A percentile compares a stretch with the other conserved stretches of the same genome.
phyloP scores from a whole-genome alignment of 2,888 invertebrate genomes.

The Phengaris arion region DNA sequence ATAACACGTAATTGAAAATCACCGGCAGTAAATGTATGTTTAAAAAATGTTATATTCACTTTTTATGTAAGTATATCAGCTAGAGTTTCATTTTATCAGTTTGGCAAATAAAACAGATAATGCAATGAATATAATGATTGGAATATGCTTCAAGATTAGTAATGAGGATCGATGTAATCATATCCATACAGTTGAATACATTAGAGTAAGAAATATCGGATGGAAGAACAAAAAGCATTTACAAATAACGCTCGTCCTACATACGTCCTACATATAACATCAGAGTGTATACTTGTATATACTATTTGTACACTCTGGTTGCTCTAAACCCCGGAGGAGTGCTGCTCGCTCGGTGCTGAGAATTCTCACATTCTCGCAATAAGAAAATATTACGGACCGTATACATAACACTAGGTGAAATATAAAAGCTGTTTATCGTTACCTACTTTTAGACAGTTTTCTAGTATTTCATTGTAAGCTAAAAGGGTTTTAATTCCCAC shows the following conservation, averaged over 20 bases:
- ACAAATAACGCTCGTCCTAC: conserved; percentile 3
- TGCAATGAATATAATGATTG: conserved; percentile 1
- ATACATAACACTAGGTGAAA: neutral
- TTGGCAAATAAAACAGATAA: neutral
- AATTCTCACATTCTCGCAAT: conserved; percentile 2
- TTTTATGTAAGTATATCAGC: neutral
- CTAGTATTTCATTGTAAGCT: no score
- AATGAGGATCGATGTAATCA: neutral
- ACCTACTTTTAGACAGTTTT: neutral
- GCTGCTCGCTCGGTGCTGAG: neutral
- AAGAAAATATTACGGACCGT: neutral
- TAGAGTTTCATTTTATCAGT: neutral
- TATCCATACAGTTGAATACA: neutral
- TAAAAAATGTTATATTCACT: neutral
- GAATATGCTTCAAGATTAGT: neutral
- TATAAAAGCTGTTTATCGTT: conserved; percentile 1
- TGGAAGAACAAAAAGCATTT: conserved; percentile 6
- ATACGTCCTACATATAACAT: conserved; percentile 8
- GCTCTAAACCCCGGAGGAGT: conserved; percentile 10
- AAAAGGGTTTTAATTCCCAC: no score
- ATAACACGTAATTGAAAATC: no score
- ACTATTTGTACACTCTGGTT: neutral
- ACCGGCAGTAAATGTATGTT: neutral
- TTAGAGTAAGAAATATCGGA: neutral
- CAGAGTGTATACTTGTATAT: neutral